These are phyloP conservation scores for Ceratosolen solmsi DNA, from an alignment of 1,140 invertebrate species.

Conservation along the genomic window DNA sequence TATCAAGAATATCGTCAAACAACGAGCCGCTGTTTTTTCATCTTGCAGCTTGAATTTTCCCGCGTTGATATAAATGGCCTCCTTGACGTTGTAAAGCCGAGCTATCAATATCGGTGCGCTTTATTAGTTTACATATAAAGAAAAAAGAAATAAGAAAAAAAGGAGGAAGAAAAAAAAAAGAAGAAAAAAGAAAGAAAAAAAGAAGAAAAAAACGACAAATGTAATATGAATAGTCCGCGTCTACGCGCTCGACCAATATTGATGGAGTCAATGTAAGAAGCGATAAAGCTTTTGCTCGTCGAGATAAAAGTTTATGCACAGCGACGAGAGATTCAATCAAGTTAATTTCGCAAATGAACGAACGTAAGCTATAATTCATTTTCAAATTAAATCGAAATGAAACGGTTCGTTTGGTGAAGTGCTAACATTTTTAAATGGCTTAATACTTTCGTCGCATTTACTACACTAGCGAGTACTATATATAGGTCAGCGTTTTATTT, in stretches of 20 bases:
- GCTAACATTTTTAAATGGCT: constrained; percentile 21
- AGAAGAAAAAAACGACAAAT: not conserved
- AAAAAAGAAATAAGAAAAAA: not conserved
- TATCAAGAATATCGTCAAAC: constrained; percentile 16
- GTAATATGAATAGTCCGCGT: constrained; percentile 4
- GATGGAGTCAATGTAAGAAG: constrained; percentile 16
- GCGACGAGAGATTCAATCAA: constrained; percentile 13
- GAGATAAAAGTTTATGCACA: constrained; percentile 29
- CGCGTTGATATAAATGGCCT: not conserved
- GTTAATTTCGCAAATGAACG: constrained; percentile 37
- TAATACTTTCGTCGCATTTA: constrained; percentile 10
- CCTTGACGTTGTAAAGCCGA: constrained; percentile 23
- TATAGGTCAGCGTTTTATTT: not conserved
- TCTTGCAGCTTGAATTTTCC: constrained; percentile 23
- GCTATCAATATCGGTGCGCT: constrained; percentile 2
- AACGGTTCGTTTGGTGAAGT: constrained; percentile 8
- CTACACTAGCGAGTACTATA: not conserved
- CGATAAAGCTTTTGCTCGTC: constrained; percentile 29
- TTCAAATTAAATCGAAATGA: constrained; percentile 24
- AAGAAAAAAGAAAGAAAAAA: no score
- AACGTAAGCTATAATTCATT: constrained; percentile 2
- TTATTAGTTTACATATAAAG: constrained; percentile 30
- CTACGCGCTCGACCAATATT: constrained; percentile 27
- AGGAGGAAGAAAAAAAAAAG: not conserved
- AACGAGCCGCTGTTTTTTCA: not conserved